Base-by-base conservation (phyloP, 2,113 vertebrate genomes). In the Psophia crepitans region DNA sequence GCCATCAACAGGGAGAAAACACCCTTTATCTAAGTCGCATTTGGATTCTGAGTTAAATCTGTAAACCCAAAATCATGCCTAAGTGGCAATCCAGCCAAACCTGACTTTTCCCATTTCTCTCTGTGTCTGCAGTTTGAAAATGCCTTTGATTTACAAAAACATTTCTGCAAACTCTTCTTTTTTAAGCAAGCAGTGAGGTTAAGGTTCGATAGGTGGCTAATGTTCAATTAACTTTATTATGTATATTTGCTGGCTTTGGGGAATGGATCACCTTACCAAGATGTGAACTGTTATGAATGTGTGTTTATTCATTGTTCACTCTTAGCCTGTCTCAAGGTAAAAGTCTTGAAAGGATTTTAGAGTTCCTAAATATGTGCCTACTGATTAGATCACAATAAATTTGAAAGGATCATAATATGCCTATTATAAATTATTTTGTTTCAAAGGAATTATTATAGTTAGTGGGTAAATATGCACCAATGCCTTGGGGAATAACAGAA, bases 351-450 rank as follows among this genome's bases (percentile, higher is more conserved):
- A 86, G 54, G 44, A 84, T 81, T 93, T 96, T 86, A 66, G 68
- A 81, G 69, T 94, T 96, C 83, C 82, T 93, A 83, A 80, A 88
- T 76, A 90, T 0, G 2, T 91, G 70, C 75, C 71, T 77, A 46
- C 49, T 61, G 70, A 96, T 95, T 90, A 95, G 75, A 92, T 94
- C 85, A 96, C 68, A 90, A 74, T 21, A 83, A 64, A 73, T 85
- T 68, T 85, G 75, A 91, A 90, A 66, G 68, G 32, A 88, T 94
- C 66, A 28, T 70, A 94, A 93, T 88, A 77, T 49, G 46, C 66
- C 54, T 93, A 80, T 92, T 95, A 90, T 39, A 95, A 96, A 88
- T 77, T 37, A 82, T 73, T 94, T 83, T 83, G 37, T 94, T 96
- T 92, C 82, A 88, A 80, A 93, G 54, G 58, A 91, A 73, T 89